A percentile compares a stretch with the other conserved stretches of the same genome.
These are phyloP conservation scores for Danio tinwini DNA, from an alignment of 2,797 vertebrate genomes.

Conservation along the genomic window DNA sequence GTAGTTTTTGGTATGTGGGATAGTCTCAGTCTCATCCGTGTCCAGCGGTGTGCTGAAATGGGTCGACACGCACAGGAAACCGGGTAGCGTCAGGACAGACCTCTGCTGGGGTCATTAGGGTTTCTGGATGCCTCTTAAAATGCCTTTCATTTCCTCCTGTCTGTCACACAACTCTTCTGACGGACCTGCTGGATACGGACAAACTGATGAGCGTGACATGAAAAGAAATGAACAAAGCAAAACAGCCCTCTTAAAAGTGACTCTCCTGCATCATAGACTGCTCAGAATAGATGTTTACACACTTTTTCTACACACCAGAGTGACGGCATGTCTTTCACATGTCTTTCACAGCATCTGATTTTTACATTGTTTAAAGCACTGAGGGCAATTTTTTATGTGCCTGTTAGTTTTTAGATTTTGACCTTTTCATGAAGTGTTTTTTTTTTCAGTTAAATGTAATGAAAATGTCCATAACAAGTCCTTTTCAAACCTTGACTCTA, in stretches of 20 bases:
- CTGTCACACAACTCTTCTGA: constrained; percentile 64
- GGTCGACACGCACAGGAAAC: constrained; percentile 22
- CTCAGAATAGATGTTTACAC: constrained; percentile 53
- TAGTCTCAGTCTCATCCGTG: constrained; percentile 47
- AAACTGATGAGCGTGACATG: constrained; percentile 23
- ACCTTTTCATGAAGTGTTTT: too few relatives aligned
- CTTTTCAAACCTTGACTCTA: too few relatives aligned
- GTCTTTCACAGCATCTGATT: constrained; percentile 50
- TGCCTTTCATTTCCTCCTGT: constrained; percentile 78
- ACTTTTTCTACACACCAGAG: constrained; percentile 30
- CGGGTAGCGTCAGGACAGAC: constrained; percentile 39
- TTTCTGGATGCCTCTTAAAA: constrained; percentile 71
- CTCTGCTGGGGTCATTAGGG: constrained; percentile 54
- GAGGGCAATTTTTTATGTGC: too few relatives aligned
- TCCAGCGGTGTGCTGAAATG: constrained; percentile 23
- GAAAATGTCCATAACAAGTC: too few relatives aligned
- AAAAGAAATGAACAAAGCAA: constrained; percentile 50
- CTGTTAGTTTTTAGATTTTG: too few relatives aligned
- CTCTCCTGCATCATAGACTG: constrained; percentile 19
- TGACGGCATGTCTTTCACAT: constrained; percentile 47
- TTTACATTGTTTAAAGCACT: constrained; percentile 30
- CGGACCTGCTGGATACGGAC: constrained; percentile 7
- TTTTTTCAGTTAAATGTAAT: too few relatives aligned
- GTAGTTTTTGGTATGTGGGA: constrained; percentile 41
- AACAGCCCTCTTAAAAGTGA: constrained; percentile 40